Base-by-base conservation (phyloP, 2,888 invertebrate species). In the Rotaria magnacalcarata region DNA sequence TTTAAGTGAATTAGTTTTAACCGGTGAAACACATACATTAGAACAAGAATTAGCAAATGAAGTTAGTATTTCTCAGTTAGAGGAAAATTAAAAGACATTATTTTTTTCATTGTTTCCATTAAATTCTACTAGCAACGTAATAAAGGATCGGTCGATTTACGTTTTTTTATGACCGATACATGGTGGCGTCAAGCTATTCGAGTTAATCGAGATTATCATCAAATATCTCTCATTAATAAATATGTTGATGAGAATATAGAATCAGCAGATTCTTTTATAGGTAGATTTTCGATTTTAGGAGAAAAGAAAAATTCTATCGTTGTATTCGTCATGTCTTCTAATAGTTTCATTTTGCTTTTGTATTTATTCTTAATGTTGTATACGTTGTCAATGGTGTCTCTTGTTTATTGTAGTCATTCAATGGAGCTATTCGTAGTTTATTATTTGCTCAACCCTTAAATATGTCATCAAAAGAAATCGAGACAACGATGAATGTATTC, bases 1-100 rank as follows among this genome's bases (percentile, higher is more conserved):
- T 1, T 94, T 98, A 89, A 94, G 95, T 90, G 94, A 96, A 89
- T 93, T 99, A 67, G 98, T 98, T 4, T 97, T 98, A 90, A 95
- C 95, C 92, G 98, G 97, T 3, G 95, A 96, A 0, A 95, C 96
- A 0, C 93, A 95, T 27, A 93, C 94, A 50, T 92, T 96, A 90
- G 97, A 97, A 91, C 94, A 94, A 0, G 97, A 98, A 92, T 92
- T 98, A 88, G 94, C 95, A 85, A 94, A 94, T 85, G 94, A 95
- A 89, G 96, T 96, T 67, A 52, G 43, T 74, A 43, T 47, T 41
- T 47, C 4, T 85, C 0, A 6, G 16, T 52, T 3, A 52, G 16
- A 50, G 8, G 21, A n/a, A 43, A 56, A 56, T 50, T 50, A 24
- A 24, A 60, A 10, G 60, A 60, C 27, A 14, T 27, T 0, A 7